phyloP scores from a whole-genome alignment of 1,140 invertebrate genomes.

The Euborellia annulipes region DNA sequence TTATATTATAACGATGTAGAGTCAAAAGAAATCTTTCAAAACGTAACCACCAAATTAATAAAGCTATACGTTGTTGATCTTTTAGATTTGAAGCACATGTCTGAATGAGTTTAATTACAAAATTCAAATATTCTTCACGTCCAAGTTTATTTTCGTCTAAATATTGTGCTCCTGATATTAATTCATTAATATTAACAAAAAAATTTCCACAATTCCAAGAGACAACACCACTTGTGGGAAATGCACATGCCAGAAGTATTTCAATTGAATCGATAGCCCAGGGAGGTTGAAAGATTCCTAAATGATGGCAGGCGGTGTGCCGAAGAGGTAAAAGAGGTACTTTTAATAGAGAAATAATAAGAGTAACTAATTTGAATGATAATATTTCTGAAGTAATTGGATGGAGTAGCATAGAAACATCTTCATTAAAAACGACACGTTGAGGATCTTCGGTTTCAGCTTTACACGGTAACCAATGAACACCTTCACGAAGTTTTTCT shows the following conservation, averaged over 20 bases:
- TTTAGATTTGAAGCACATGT: conserved; percentile 25
- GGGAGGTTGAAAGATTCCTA: conserved; percentile 29
- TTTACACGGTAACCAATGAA: conserved; percentile 37
- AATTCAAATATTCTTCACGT: conserved; percentile 38
- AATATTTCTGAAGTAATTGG: conserved; percentile 36
- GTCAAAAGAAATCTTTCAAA: conserved; percentile 37
- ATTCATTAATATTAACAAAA: conserved; percentile 3
- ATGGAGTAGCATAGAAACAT: conserved; percentile 44
- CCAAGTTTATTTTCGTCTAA: conserved; percentile 35
- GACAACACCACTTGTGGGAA: not conserved
- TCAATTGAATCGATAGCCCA: conserved; percentile 37
- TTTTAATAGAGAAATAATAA: conserved; percentile 39
- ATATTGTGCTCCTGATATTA: conserved; percentile 35
- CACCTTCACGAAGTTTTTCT: conserved; percentile 42
- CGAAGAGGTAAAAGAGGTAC: conserved; percentile 34
- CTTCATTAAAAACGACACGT: conserved; percentile 40
- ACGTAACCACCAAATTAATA: conserved; percentile 40
- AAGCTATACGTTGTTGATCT: conserved; percentile 24
- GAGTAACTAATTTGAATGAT: conserved; percentile 33
- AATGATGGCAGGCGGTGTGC: conserved; percentile 26
- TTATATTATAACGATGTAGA: conserved; percentile 30
- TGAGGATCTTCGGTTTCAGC: conserved; percentile 32
- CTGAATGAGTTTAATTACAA: conserved; percentile 27
- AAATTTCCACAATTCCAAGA: not conserved
- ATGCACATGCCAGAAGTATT: conserved; percentile 25